Conservation (phyloP, 2,888 invertebrate genomes). For the Melanotus villosus region DNA sequence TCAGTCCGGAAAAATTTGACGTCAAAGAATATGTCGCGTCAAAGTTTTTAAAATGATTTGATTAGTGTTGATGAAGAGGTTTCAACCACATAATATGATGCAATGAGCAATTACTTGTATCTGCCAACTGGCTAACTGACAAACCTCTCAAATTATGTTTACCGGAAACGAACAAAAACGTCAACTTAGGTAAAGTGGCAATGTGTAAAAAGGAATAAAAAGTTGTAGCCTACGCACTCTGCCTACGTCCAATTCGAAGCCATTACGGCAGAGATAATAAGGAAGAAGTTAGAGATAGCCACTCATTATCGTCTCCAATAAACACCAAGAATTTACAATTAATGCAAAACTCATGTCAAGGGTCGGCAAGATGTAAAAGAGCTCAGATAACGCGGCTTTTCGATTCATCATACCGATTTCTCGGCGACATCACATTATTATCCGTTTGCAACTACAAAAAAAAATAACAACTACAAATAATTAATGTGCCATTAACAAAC, state of each 20-base stretch:
- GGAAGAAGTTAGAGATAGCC: conserved; percentile 57
- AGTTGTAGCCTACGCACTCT: conserved; percentile 40
- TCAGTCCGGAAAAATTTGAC: too few species aligned
- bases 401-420: conserved; percentile 41
- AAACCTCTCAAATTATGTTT: neutral
- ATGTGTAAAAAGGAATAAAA: conserved; percentile 36
- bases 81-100: too few species aligned
- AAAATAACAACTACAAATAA: too few species aligned
- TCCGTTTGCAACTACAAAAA: neutral
- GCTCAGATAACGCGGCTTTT: conserved; percentile 39
- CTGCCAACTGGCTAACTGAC: neutral
- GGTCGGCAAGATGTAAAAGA: conserved; percentile 52
- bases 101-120: neutral
- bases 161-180: conserved; percentile 19
- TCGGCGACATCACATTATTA: neutral
- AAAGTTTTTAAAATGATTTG: too few species aligned
- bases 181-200: conserved; percentile 28
- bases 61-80: too few species aligned
- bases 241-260: conserved; percentile 52
- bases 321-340: conserved; percentile 53
- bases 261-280: conserved; percentile 55
- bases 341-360: conserved; percentile 53
- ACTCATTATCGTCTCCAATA: conserved; percentile 52
- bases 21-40: too few species aligned
- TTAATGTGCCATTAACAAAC: neutral